Base-by-base conservation (phyloP, 2,113 vertebrate genomes). In the Tamias sibiricus region DNA sequence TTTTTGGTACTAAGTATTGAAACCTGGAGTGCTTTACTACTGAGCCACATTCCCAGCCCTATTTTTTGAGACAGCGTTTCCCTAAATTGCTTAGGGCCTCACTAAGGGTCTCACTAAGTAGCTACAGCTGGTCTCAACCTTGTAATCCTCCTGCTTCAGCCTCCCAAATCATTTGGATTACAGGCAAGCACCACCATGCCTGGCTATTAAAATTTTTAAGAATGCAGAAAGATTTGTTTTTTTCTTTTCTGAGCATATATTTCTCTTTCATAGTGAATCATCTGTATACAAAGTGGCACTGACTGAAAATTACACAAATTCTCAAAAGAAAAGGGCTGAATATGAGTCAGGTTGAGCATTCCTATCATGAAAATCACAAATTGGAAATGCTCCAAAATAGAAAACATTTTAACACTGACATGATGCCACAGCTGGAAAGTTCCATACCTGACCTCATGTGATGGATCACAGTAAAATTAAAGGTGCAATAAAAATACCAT, bases 281-380 rank as follows among this genome's bases (percentile, higher is more conserved):
- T 4, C 28, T 85, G 6, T 93, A 32, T 6, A 90, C 3, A 94
- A 94, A 92, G 57, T 69, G 11, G 37, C 28, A 71, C 10, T 95
- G 32, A 79, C 91, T 84, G 66, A 86, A 93, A 88, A 90, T 14
- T 57, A 86, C 72, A 71, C 4, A 91, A 59, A 84, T 91, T 71
- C 57, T 90, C 64, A 96, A 49, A 80, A 59, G 6, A 68, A 93
- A 95, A 82, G 9, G 10, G 12, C 16, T 26, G 19, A 26, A 71
- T 40, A 37, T 1, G 82, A 68, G 4, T 85, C 19, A 81, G 19
- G 9, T 52, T 87, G 35, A 88, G 68, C 52, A 62, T 59, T 87
- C 32, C 35, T 72, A 59, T 40, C 35, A 1, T 87, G 40, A 89
- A 81, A 88, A 17, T 69, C 22, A 87, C 22, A 93, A 87, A 37